Base-by-base conservation (phyloP, 2,797 vertebrate species). In the Lagorchestes hirsutus region DNA sequence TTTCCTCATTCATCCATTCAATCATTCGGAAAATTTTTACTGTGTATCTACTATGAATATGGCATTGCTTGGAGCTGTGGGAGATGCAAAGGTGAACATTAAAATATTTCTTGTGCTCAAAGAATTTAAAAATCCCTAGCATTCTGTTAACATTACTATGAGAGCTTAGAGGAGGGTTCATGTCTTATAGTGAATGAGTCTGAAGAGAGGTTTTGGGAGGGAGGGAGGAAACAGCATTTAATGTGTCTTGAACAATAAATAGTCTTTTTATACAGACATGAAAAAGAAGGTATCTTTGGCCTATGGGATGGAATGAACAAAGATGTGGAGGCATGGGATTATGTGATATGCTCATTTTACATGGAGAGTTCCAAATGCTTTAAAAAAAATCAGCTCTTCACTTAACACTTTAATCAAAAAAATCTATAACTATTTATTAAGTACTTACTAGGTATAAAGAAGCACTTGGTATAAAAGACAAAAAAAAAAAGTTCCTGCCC, bases 381-480 rank as follows among this genome's bases (percentile, higher is more conserved):
- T 0, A 0, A 74, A n/a, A 67, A 18, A 40, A 22, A 22, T 13
- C 3, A 62, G 31, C 13, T 31, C 34, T 67, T 1, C 31, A n/a
- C 34, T n/a, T 67, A 67, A n/a, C 62, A 18, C 14, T 67, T 67
- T 22, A 34, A 62, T 31, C 4, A 55, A 52, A 52, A 56, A 4
- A 67, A n/a, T 57, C 3, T 46, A 54, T 3, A 55, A 34, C 54
- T 46, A 62, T 91, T 54, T 95, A 40, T 4, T 74, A 31, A 91
- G 13, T 54, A 29, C 0, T 18, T 22, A 52, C 0, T 4, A 28
- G 22, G 2, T 29, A 90, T 24, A 13, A 91, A 82, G 3, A 52
- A 34, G 34, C 4, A 34, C 31, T 57, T 54, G 27, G 90, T 22
- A 67, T 18, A 46, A 0, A 31, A 27, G 0, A 74, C 28, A 57